Percentiles rank a stretch among this genome's conserved stretches.
phyloP scores from a whole-genome alignment of 2,888 invertebrate species.

The Cynaeus angustus region DNA sequence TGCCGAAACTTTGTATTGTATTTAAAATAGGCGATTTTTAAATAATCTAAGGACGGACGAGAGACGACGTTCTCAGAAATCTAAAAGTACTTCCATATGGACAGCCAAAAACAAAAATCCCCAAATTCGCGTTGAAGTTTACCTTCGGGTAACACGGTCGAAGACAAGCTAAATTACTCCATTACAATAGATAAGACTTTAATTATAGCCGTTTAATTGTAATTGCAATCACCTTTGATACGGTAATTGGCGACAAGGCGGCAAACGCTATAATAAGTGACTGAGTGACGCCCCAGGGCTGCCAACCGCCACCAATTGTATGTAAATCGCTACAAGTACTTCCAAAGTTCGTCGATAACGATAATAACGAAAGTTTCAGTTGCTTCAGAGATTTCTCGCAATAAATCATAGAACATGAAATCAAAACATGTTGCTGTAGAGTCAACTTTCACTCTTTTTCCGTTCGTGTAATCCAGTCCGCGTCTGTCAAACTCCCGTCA shows the following conservation, averaged over 20 bases:
- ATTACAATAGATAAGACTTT: conserved; percentile 4
- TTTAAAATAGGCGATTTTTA: conserved; percentile 27
- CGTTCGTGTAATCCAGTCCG: not conserved
- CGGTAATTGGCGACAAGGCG: conserved; percentile 6
- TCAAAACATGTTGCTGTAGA: conserved; percentile 8
- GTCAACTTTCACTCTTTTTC: conserved; percentile 34
- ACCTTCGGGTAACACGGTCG: not conserved
- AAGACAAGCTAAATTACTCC: not conserved
- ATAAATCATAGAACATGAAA: conserved; percentile 24
- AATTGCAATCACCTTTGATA: conserved; percentile 7
- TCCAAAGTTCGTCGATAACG: conserved; percentile 17
- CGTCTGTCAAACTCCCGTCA: no score
- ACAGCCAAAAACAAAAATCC: not conserved
- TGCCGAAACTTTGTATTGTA: conserved; percentile 28
- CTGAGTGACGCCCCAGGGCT: not conserved
- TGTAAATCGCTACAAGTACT: conserved; percentile 7
- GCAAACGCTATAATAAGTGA: not conserved
- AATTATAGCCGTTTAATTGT: conserved; percentile 1
- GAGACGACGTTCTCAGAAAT: not conserved
- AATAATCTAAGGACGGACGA: conserved; percentile 1
- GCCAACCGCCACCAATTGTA: conserved; percentile 1
- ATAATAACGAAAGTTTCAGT: not conserved
- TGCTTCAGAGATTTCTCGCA: conserved; percentile 17
- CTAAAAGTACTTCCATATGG: not conserved
- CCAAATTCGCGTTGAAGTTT: not conserved